Conservation (phyloP, 2,888 invertebrate genomes). For the Polymixis lichenea region DNA sequence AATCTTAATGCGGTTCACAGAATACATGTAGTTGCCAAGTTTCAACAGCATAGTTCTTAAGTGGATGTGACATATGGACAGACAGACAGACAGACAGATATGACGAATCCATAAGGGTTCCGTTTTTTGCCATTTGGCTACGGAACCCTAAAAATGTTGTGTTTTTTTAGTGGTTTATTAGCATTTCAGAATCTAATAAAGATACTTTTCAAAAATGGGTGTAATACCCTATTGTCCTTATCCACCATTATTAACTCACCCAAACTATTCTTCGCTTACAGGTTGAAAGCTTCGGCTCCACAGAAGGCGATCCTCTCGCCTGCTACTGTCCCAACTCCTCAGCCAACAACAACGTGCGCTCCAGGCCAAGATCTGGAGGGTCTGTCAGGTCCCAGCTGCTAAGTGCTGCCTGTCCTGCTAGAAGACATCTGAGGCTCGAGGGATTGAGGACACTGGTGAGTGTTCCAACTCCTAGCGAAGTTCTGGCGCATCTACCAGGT, state of each 20-base stretch:
- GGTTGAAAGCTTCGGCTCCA: slow-evolving; percentile 91
- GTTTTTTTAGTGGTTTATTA: too few species aligned
- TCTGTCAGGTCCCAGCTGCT: slow-evolving; percentile 93
- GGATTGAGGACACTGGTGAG: slow-evolving; percentile 93
- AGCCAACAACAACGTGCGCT: slow-evolving; percentile 52
- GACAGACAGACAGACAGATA: too few species aligned
- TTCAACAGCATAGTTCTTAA: too few species aligned
- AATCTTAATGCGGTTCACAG: too few species aligned
- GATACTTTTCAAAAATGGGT: too few species aligned
- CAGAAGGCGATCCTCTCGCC: slow-evolving; percentile 92
- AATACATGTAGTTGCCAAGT: too few species aligned
- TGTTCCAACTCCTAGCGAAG: slow-evolving; percentile 92
- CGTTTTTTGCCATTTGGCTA: too few species aligned
- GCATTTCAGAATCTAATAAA: too few species aligned
- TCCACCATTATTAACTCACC: background rate
- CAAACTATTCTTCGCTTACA: slow-evolving; percentile 63
- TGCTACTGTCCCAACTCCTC: slow-evolving; percentile 91
- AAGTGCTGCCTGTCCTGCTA: slow-evolving; percentile 95
- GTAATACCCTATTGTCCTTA: too few species aligned
- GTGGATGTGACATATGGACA: too few species aligned
- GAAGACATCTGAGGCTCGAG: slow-evolving; percentile 95
- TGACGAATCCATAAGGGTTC: too few species aligned
- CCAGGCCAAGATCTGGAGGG: slow-evolving; percentile 87
- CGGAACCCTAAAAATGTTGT: too few species aligned
- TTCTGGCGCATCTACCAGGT: slow-evolving; percentile 70